Conservation (phyloP, 1,140 invertebrate species). For the Helicoverpa zea region DNA sequence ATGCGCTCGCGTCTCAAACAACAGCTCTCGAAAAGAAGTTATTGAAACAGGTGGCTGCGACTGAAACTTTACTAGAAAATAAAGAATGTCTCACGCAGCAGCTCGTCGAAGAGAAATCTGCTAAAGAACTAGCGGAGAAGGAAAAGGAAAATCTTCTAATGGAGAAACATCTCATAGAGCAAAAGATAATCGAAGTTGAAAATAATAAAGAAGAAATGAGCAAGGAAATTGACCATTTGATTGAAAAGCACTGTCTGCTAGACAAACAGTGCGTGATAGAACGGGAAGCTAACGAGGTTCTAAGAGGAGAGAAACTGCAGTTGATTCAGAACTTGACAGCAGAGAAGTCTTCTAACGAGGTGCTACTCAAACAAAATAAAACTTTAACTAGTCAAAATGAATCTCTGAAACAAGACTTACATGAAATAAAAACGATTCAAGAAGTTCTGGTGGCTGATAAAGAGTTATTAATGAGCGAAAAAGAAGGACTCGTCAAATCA, state of each 20-base stretch:
- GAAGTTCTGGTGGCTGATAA: slow-evolving; percentile 54
- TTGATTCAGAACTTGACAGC: not conserved
- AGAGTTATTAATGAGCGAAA: slow-evolving; percentile 53
- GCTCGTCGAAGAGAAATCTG: slow-evolving; percentile 57
- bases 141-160: slow-evolving; percentile 42
- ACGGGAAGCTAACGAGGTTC: not conserved
- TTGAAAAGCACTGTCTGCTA: slow-evolving; percentile 9
- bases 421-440: slow-evolving; percentile 39
- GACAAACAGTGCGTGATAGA: slow-evolving; percentile 12
- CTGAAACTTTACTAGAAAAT: slow-evolving; percentile 53
- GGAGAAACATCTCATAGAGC: slow-evolving; percentile 22
- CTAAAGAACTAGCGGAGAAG: slow-evolving; percentile 39
- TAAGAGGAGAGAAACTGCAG: slow-evolving; percentile 1
- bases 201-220: slow-evolving; percentile 35
- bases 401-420: slow-evolving; percentile 16
- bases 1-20: slow-evolving; percentile 50
- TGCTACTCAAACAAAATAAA: slow-evolving; percentile 13
- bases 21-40: slow-evolving; percentile 52
- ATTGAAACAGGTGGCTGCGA: slow-evolving; percentile 38
- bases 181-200: slow-evolving; percentile 12
- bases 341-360: slow-evolving; percentile 9
- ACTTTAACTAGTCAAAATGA: slow-evolving; percentile 9
- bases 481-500: slow-evolving; percentile 51
- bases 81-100: slow-evolving; percentile 64
- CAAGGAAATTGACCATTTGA: slow-evolving; percentile 38